Percentiles rank a stretch among this genome's conserved stretches.
Conservation (phyloP, 2,797 vertebrate genomes). For the Podargus strigoides region DNA sequence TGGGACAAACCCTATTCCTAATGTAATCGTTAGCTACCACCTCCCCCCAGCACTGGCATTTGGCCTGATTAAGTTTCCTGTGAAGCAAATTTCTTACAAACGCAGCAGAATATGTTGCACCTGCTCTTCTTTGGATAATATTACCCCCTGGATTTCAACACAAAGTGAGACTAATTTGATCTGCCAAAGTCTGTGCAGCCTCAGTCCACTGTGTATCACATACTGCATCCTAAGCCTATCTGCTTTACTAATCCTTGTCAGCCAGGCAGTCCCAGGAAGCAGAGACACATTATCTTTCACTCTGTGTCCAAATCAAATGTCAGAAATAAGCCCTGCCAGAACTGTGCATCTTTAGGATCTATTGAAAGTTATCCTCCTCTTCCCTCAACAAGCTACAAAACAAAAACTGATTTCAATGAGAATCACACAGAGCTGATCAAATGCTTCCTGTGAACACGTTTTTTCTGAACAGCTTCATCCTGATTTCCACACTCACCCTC, state of each 20-base stretch:
- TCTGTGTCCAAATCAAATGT: background rate
- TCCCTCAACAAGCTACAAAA: background rate
- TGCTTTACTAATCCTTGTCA: slow-evolving; percentile 2
- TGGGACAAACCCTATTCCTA: background rate
- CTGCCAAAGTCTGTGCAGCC: background rate
- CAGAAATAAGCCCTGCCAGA: background rate
- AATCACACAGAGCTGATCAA: background rate
- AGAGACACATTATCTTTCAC: background rate
- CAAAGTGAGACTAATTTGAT: slow-evolving; percentile 45
- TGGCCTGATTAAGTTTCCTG: slow-evolving; percentile 33
- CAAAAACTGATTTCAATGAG: background rate
- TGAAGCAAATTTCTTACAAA: slow-evolving; percentile 30
- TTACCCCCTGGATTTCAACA: slow-evolving; percentile 32
- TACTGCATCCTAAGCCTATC: background rate
- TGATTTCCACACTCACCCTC: background rate
- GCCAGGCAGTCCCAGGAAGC: background rate
- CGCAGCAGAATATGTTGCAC: slow-evolving; percentile 29
- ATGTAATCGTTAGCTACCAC: background rate
- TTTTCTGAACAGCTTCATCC: background rate
- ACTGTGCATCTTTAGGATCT: background rate
- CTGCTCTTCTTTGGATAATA: slow-evolving; percentile 38
- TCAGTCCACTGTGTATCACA: background rate
- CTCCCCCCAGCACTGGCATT: background rate
- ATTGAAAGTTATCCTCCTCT: background rate
- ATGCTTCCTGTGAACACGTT: background rate